Evolutionary conservation across 2,797 vertebrate genomes (phyloP), one percentile per base, ranked within the genome.

Genomic region (Nannoperca australis): DNA sequence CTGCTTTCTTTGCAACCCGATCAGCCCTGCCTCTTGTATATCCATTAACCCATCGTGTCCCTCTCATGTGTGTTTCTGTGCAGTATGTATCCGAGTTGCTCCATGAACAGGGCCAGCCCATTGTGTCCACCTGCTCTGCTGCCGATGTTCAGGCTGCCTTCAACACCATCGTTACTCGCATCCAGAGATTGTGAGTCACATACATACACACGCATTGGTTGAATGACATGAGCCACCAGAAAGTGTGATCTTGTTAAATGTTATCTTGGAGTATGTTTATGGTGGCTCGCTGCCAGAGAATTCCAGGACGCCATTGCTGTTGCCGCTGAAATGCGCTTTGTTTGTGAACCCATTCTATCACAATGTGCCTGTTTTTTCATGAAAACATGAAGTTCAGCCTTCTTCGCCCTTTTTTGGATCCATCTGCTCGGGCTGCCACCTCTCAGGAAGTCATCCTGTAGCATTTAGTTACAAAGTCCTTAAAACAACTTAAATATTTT

Each of bases 111-210:
- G 69, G 70, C 81, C 95, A 96, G 92, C 95, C 94, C 82, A 96
- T 96, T 42, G 95, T 96, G 77, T 95, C 94, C 78, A 96, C 95
- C 47, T 95, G 94, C 90, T 96, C 95, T 32, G 77, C 93, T 44
- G 95, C 95, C 7, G 95, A 96, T 42, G 94, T 96, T 69, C 95
- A 96, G 76, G 95, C 95, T 34, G 95, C 95, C 76, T 96, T 96
- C 92, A 95, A 95, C 91, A 96, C 95, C 83, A 96, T 96, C 68
- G 94, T 96, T 18, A 95, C 95, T n/a, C 92, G 95, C 71, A 96
- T 96, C 83, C 95, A 96, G 93, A 95, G 95, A 95, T 96, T 96
- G 95, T 96, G 86, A 95, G 95, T 93, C 42, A 18, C 63, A 55
- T n/a, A 47, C 34, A 50, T 3, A 38, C 55, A 68, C 64, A 70